phyloP scores from a whole-genome alignment of 2,797 vertebrate species.

The Sebastolobus altivelis region DNA sequence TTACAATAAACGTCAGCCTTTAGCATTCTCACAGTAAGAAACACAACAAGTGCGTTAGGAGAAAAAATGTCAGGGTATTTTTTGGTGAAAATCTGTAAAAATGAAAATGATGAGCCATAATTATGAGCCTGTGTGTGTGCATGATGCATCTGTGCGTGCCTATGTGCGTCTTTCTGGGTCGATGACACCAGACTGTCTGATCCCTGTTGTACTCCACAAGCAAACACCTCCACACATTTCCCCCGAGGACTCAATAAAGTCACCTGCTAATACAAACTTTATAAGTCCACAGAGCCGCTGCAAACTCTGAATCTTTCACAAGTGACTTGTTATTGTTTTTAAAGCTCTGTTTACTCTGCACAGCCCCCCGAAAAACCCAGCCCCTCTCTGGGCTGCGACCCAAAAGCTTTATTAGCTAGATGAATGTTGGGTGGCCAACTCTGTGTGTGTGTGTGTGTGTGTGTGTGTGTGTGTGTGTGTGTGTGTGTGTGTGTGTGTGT shows the following conservation, averaged over 20 bases:
- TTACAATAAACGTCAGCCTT: background rate
- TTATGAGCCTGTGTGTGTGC: background rate
- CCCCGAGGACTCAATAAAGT: slow-evolving; percentile 55
- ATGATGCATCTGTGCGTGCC: background rate
- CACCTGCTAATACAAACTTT: slow-evolving; percentile 60
- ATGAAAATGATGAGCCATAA: background rate
- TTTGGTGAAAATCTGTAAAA: background rate
- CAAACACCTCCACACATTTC: slow-evolving; percentile 49
- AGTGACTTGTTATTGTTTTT: slow-evolving; percentile 76
- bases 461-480: no score
- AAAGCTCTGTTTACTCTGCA: slow-evolving; percentile 76
- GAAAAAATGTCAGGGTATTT: background rate
- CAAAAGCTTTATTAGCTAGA: slow-evolving; percentile 73
- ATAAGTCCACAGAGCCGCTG: slow-evolving; percentile 51
- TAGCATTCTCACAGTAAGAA: background rate
- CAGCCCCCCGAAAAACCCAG: slow-evolving; percentile 37
- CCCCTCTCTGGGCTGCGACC: slow-evolving; percentile 64
- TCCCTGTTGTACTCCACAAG: slow-evolving; percentile 25
- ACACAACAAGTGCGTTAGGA: background rate
- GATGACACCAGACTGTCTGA: slow-evolving; percentile 28
- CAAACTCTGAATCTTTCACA: slow-evolving; percentile 60
- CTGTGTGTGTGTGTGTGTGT: slow-evolving; percentile 4
- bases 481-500: background rate
- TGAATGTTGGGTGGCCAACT: slow-evolving; percentile 74
- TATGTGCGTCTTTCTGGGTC: background rate